These are phyloP conservation scores for Octodon degus DNA, from an alignment of 2,113 vertebrate genomes.

Conservation along the genomic window DNA sequence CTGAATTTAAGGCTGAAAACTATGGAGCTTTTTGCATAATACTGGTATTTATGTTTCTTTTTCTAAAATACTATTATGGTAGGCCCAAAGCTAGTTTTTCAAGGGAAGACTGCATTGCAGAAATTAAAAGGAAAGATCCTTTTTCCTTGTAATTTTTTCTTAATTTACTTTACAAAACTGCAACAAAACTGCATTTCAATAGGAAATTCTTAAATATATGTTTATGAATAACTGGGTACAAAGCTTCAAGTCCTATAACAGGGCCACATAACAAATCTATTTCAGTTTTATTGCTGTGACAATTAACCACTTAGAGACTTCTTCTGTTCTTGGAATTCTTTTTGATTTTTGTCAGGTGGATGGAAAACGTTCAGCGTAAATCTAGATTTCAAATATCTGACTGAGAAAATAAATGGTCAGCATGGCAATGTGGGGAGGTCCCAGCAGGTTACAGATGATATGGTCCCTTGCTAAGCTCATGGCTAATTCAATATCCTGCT, in stretches of 20 bases:
- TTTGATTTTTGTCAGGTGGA: constrained; percentile 45
- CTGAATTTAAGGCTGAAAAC: constrained; percentile 23
- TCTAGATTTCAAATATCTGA: constrained; percentile 61
- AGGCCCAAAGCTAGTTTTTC: constrained; percentile 52
- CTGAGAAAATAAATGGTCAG: constrained; percentile 54
- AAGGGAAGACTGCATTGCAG: constrained; percentile 10
- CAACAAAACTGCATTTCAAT: constrained; percentile 57
- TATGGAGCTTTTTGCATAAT: constrained; percentile 26
- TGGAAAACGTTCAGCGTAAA: not conserved
- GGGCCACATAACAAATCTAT: constrained; percentile 66
- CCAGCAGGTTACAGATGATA: constrained; percentile 60
- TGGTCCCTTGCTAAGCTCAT: not conserved
- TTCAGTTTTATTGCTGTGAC: constrained; percentile 69
- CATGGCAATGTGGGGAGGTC: not conserved
- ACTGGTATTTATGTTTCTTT: constrained; percentile 1
- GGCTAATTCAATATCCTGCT: constrained; percentile 67
- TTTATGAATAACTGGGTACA: constrained; percentile 54
- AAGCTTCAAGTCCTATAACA: constrained; percentile 67
- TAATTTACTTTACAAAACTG: constrained; percentile 57
- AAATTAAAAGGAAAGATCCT: constrained; percentile 54
- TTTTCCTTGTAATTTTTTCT: constrained; percentile 62
- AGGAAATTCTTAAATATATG: constrained; percentile 74
- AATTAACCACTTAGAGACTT: constrained; percentile 68
- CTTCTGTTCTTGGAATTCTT: constrained; percentile 45
- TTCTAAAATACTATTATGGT: constrained; percentile 29